These are phyloP conservation scores for Prunella fulvescens DNA, from an alignment of 2,113 vertebrate genomes.

Conservation along the genomic window DNA sequence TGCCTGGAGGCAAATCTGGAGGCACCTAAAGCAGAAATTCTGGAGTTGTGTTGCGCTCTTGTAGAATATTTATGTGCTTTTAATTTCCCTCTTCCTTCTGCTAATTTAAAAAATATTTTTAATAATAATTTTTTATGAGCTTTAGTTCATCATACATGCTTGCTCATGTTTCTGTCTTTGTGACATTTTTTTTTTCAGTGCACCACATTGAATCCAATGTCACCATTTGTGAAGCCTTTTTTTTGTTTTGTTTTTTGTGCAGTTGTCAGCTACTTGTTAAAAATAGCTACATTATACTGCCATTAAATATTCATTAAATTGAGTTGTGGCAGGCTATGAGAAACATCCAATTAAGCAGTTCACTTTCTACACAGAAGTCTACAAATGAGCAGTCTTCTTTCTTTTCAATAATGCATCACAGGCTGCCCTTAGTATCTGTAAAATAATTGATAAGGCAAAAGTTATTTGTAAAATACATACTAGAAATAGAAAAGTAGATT, in stretches of 20 bases:
- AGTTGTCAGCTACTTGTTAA: background rate
- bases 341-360: constrained; percentile 26
- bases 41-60: background rate
- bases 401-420: constrained; percentile 43
- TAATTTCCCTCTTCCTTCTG: background rate
- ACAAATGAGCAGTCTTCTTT: background rate
- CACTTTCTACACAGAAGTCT: constrained; percentile 4
- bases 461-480: constrained; percentile 36
- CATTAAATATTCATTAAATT: constrained; percentile 47
- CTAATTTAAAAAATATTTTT: background rate
- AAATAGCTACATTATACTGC: background rate
- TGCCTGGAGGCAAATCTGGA: background rate
- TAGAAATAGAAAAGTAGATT: constrained; percentile 25
- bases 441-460: constrained; percentile 49
- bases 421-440: background rate
- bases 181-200: background rate
- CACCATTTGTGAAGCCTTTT: background rate
- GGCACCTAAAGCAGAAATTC: background rate
- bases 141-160: background rate
- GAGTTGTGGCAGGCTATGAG: background rate
- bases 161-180: background rate
- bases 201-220: background rate
- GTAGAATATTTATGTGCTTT: background rate
- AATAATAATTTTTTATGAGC: background rate
- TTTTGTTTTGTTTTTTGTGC: background rate